Conservation (phyloP, 2,113 vertebrate species). For the Aegypius monachus region DNA sequence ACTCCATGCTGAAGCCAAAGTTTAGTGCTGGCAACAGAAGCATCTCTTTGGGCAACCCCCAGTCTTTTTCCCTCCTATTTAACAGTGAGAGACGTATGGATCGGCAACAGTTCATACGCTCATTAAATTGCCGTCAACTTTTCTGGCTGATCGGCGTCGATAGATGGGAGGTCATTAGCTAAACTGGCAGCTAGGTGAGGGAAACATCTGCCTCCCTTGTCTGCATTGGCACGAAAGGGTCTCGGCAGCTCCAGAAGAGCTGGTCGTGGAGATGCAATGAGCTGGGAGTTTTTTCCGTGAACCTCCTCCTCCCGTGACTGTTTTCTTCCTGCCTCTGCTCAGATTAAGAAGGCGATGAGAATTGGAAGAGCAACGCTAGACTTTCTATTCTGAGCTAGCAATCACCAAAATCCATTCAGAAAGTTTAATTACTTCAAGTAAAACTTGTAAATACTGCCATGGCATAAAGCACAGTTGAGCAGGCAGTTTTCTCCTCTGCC, state of each 20-base stretch:
- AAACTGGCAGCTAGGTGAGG: background rate
- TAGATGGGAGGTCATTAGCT: background rate
- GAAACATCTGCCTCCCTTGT: background rate
- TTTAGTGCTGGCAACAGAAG: background rate
- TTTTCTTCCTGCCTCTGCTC: background rate
- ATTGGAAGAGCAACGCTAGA: background rate
- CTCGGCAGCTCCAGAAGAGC: background rate
- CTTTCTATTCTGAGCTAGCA: background rate
- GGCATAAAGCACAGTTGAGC: background rate
- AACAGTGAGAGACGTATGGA: accelerated
- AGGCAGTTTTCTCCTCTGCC: background rate
- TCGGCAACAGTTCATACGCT: background rate
- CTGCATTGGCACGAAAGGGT: background rate
- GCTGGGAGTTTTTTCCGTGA: background rate
- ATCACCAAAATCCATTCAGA: background rate
- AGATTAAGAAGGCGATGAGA: background rate
- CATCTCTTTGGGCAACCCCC: background rate
- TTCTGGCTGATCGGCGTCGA: background rate
- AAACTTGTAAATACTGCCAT: background rate
- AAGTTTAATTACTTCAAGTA: slow-evolving; percentile 35
- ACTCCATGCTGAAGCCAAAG: too few relatives aligned
- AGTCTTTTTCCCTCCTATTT: background rate
- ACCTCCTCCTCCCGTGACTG: background rate
- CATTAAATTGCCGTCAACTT: background rate
- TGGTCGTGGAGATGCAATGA: background rate